phyloP scores from a whole-genome alignment of 2,113 vertebrate genomes.

The Nothoprocta perdicaria region DNA sequence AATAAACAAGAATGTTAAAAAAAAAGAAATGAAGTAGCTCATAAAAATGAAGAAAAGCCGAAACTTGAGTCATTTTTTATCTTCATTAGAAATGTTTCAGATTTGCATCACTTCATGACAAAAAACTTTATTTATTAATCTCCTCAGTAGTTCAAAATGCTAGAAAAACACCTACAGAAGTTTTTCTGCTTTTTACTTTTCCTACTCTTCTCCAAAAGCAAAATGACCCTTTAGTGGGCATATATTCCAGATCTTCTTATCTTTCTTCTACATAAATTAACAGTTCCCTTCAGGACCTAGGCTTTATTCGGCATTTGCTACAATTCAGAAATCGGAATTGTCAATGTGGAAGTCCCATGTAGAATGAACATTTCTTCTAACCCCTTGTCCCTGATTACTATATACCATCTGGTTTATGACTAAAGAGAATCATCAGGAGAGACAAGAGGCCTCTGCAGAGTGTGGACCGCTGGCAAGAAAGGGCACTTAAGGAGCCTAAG shows the following conservation, averaged over 20 bases:
- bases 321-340: background rate
- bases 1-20: constrained; percentile 1
- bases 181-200: background rate
- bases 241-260: background rate
- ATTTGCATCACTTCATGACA: background rate
- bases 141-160: background rate
- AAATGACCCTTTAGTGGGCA: background rate
- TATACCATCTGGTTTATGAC: fast-evolving
- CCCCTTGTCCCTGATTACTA: background rate
- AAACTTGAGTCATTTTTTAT: background rate
- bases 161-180: background rate
- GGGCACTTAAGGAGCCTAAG: background rate
- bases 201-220: background rate
- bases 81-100: background rate
- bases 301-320: background rate
- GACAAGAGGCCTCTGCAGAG: background rate
- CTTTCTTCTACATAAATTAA: background rate
- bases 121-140: background rate
- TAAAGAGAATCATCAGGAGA: background rate
- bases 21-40: background rate
- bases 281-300: background rate
- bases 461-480: background rate
- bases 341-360: background rate
- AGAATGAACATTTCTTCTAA: background rate
- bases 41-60: background rate